Evolutionary conservation across 2,888 invertebrate genomes (phyloP).

Genomic region (Cremastinae sp.): DNA sequence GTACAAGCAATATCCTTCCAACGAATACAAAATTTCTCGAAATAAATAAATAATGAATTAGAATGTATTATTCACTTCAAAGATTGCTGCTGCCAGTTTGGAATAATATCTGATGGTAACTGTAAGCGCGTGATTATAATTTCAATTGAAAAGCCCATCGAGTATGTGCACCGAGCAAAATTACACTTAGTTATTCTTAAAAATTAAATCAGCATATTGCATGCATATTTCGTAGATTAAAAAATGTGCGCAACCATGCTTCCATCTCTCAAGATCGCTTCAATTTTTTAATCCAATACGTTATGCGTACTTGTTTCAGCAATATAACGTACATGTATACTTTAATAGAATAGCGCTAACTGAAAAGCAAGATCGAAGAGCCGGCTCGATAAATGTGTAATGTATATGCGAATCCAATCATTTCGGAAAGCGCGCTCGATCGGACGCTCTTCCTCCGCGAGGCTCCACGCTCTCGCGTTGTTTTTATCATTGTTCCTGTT

Average conservation of each 20-base stretch:
- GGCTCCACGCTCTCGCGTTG: conserved; percentile 11
- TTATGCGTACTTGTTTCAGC: not conserved
- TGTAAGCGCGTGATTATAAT: too few relatives aligned
- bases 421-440: conserved; percentile 44
- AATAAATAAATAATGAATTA: conserved; percentile 69
- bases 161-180: too few relatives aligned
- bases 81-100: too few relatives aligned
- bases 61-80: conserved; percentile 67
- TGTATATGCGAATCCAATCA: conserved; percentile 59
- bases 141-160: too few relatives aligned
- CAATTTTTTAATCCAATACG: too few relatives aligned
- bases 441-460: conserved; percentile 43
- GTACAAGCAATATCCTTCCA: conserved; percentile 25
- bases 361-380: conserved; percentile 57
- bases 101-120: too few relatives aligned
- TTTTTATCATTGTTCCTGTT: conserved; percentile 38
- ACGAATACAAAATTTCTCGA: conserved; percentile 47
- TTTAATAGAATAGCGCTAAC: conserved; percentile 46
- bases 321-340: not conserved
- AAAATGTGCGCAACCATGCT: too few relatives aligned
- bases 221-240: too few relatives aligned
- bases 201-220: too few relatives aligned
- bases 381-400: conserved; percentile 53
- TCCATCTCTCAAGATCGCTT: too few relatives aligned
- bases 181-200: too few relatives aligned